Base-by-base conservation (phyloP, 2,797 vertebrate species). In the Macrochelys suwanniensis region DNA sequence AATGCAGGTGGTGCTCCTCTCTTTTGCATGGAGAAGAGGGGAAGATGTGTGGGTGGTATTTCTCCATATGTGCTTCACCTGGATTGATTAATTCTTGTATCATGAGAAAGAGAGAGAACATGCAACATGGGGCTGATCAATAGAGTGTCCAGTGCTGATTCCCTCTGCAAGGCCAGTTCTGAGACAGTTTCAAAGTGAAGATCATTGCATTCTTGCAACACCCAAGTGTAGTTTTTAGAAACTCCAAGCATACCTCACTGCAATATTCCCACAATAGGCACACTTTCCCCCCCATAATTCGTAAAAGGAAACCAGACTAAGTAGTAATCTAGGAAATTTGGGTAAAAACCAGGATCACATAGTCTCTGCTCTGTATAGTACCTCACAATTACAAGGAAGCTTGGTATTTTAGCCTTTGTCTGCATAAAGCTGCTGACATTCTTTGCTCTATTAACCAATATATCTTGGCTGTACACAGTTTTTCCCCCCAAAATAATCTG, bases 1-100 rank as follows among this genome's bases (percentile, higher is more conserved):
- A 33, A 1, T 61, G 31, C 6, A 17, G 37, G 4, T n/a, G 5
- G 2, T 0, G 2, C 2, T 89, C 4, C 1, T 25, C 74, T 68
- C 13, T 74, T 2, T 84, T 47, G 71, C 33, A 2, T 82, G 65
- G 31, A 33, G 31, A 61, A 61, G 33, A 61, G 31, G 59, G 59
- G 59, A 33, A 88, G 31, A 77, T n/a, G 1, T 28, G 13, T 53
- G 37, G 3, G 4, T 89, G 71, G 3, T 16, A 61, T 61, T 61
- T 33, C 83, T 93, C 57, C 17, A 4, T 2, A 11, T 7, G 2
- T 54, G 42, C 54, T 15, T 5, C 17, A 16, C 26, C 16, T 89
- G 15, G 54, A 47, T 53, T 82, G 11, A 4, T 57, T 61, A 82
- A 80, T 50, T 15, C 0, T 10, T 78, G n/a, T 13, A 2, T 33